Percentiles rank a stretch among this genome's conserved stretches.
These are phyloP conservation scores for Gortyna flavago DNA, from an alignment of 2,888 invertebrate species.

Conservation along the genomic window DNA sequence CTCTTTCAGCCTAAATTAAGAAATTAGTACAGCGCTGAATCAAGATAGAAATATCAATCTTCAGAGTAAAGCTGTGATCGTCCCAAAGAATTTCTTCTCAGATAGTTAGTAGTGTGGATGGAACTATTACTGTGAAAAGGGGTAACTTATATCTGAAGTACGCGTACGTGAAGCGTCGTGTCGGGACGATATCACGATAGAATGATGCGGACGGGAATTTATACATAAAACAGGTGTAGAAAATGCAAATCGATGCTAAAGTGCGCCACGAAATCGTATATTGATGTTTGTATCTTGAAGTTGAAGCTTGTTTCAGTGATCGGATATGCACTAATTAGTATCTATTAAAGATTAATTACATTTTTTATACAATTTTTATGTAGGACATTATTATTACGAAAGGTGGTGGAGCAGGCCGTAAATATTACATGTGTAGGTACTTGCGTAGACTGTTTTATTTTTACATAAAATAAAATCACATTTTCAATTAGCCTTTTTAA, in stretches of 20 bases:
- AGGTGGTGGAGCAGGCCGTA: neutral
- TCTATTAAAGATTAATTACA: neutral
- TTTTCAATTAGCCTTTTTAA: neutral
- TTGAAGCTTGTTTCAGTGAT: neutral
- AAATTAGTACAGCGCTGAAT: slow-evolving; percentile 12
- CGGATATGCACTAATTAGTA: neutral
- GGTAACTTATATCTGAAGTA: neutral
- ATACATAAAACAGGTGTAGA: slow-evolving; percentile 12
- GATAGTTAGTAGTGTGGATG: slow-evolving; percentile 1
- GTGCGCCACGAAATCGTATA: slow-evolving; percentile 1
- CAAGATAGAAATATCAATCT: slow-evolving; percentile 36
- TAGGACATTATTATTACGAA: neutral
- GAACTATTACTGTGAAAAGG: slow-evolving; percentile 11
- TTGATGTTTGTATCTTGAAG: neutral
- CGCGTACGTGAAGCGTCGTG: neutral
- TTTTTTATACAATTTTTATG: neutral
- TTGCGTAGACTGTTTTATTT: neutral
- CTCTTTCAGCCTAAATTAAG: slow-evolving; percentile 2
- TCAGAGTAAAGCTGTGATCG: slow-evolving; percentile 10
- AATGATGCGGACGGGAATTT: neutral
- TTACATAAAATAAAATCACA: neutral
- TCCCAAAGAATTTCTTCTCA: neutral
- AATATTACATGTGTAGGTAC: neutral
- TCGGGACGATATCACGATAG: neutral
- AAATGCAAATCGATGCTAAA: slow-evolving; percentile 19